phyloP scores from a whole-genome alignment of 2,797 vertebrate genomes.

The Stomatorhinus walkeri region DNA sequence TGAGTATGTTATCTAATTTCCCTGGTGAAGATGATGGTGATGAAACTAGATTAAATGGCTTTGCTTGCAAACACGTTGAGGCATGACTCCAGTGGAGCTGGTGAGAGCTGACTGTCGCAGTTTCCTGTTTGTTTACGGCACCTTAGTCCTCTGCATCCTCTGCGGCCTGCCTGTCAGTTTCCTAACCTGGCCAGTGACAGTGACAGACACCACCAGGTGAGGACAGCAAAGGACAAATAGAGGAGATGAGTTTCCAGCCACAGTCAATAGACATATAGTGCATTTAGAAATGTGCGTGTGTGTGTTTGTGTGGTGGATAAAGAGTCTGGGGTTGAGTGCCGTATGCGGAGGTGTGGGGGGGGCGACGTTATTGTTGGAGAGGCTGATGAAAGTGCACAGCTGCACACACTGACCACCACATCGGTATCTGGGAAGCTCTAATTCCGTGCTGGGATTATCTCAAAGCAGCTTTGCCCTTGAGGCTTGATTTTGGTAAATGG shows the following conservation, averaged over 20 bases:
- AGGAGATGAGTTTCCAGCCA: neutral
- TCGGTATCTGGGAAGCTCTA: conserved; percentile 41
- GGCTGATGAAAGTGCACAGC: conserved; percentile 11
- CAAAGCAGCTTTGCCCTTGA: conserved; percentile 61
- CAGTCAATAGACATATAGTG: neutral
- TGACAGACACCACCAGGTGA: neutral
- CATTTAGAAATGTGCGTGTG: no score
- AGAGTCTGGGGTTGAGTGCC: neutral
- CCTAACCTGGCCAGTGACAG: neutral
- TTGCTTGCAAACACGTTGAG: conserved; percentile 6
- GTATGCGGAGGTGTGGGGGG: neutral
- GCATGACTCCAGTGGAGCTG: neutral
- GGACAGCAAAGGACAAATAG: neutral
- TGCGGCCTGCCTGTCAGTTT: neutral
- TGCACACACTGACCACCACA: neutral
- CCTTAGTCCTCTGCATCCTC: neutral
- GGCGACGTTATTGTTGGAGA: neutral
- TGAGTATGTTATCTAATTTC: neutral
- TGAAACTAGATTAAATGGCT: neutral
- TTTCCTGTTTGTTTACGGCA: neutral
- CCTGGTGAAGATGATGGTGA: neutral
- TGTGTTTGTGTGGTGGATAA: neutral
- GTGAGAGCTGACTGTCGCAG: neutral
- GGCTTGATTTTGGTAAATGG: conserved; percentile 52
- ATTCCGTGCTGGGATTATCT: conserved; percentile 63